Evolutionary conservation across 2,888 invertebrate species (phyloP), one percentile per base, ranked within the genome.

Genomic region (Vanessa cardui): DNA sequence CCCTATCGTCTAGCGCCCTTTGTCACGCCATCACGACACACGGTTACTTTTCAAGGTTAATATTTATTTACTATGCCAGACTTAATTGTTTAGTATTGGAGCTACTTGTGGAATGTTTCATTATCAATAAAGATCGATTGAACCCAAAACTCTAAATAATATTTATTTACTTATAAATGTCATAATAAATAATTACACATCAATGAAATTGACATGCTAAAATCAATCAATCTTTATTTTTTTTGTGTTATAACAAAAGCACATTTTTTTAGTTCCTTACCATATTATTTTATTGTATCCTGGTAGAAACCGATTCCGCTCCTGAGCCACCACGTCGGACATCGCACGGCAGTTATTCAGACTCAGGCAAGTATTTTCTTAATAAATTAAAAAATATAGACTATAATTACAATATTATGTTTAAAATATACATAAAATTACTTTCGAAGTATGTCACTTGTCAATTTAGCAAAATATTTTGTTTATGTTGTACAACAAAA

Each of bases 41-140:
- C 95, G 76, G 96, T 96, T 88, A 95, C 95, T 84, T 95, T 95
- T 84, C 94, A 96, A 96, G 95, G 96, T 96, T 94, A 90, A 81
- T 89, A 81, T 80, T 73, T 76, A 69, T 73, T 61, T 62, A 67
- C 69, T 76, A 70, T 69, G 72, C 67, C 70, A 68, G 73, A 72
- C 70, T 73, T 74, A 56, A 76, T 74, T 78, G 84, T 85, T 90
- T 87, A 85, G 84, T 87, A 86, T 90, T 91, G 92, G 90, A 91
- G 89, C 73, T 78, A 80, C 83, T 76, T 68, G 26, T 74, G 72
- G 64, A 61, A 58, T 54, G 39, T 49, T 46, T 58, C 39, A 56
- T 39, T 56, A 9, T 39, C 20, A 61, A 54, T 52, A 58, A 68
- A 71, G 69, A 56, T 68, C 60, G 21, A 71, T 69, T 58, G 67